Evolutionary conservation across 2,888 invertebrate genomes (phyloP), one percentile per base, ranked within the genome.

Genomic region (Tenthredo livida): DNA sequence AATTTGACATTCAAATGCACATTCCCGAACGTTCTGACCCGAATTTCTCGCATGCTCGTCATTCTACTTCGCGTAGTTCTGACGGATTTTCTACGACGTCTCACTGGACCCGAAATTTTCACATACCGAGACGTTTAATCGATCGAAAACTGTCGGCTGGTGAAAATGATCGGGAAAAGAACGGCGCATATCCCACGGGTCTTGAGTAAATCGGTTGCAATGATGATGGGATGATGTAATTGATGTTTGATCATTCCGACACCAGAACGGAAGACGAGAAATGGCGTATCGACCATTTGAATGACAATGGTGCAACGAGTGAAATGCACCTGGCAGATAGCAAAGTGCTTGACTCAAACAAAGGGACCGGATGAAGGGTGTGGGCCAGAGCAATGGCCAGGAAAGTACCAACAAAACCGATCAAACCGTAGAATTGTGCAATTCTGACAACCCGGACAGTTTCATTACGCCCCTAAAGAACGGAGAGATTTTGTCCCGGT

Each of bases 331-430:
- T 47, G 67, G 67, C 70, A 83, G 80, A 61, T 67, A 50, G 83
- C 43, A 33, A 83, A 83, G 67, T 83, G 83, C 25, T 67, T 70
- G 47, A 83, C 83, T 67, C 67, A 50, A 83, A 83, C 83, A 83
- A 83, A 83, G 43, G 83, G 67, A 83, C 83, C 83, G 83, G 83
- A 83, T 83, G 83, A 83, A 83, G 83, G 83, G 83, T 83, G 83
- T 80, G 80, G 40, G 80, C 40, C 29, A 12, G 7, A 50, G 58
- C 61, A 61, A 80, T 80, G 61, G 21, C 40, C 80, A 61, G 58
- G 80, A 80, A 61, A 80, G 80, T 80, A 61, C 40, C 65, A 67
- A 83, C 65, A 67, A 83, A 83, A 83, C 83, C 83, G 33, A 83
- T 80, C 80, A 80, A 61, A 61, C 58, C 61, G 37, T 17, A 37